Evolutionary conservation across 2,113 vertebrate species (phyloP), one percentile per base, ranked within the genome.

Genomic region (Nettapus auritus): DNA sequence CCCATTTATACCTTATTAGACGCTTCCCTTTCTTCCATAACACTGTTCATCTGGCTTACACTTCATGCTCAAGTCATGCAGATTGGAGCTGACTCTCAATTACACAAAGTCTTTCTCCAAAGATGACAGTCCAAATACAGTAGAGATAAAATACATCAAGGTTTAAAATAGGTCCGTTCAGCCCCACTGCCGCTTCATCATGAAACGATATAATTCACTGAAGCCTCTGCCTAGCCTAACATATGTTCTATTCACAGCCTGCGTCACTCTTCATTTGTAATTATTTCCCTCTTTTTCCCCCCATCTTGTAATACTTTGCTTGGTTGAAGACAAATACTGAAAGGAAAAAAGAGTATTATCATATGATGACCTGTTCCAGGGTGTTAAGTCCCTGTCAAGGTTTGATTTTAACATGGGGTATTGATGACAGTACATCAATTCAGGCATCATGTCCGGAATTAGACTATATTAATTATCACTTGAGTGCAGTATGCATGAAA

Each of bases 231-330:
- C 97, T 96, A 98, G 97, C 97, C 98, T 97, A 98, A 99, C 99
- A 99, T 99, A 99, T 99, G 99, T 98, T 99, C 98, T 98, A 98
- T 98, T 99, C 98, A 98, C 98, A 98, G 98, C 98, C 97, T 90
- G 94, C 92, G 98, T 99, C 99, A 99, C 98, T 99, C 98, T 98
- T 99, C 98, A 99, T 99, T 99, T 99, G 98, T 98, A 99, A 99
- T 98, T 98, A 98, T 98, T 98, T 98, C 98, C 95, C 91, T 95
- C 98, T 96, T 97, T 97, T 97, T 31, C 94, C 94, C 97, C 97
- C 96, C 98, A 95, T 97, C 98, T 98, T 97, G 97, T 98, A 98
- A 98, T 98, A 98, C 98, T 97, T 98, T 98, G 97, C 98, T 98
- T 98, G 98, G 98, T 77, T 98, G 98, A 98, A 98, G 98, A 98